Conservation (phyloP, 2,888 invertebrate genomes). For the Perizoma flavofasciatum region DNA sequence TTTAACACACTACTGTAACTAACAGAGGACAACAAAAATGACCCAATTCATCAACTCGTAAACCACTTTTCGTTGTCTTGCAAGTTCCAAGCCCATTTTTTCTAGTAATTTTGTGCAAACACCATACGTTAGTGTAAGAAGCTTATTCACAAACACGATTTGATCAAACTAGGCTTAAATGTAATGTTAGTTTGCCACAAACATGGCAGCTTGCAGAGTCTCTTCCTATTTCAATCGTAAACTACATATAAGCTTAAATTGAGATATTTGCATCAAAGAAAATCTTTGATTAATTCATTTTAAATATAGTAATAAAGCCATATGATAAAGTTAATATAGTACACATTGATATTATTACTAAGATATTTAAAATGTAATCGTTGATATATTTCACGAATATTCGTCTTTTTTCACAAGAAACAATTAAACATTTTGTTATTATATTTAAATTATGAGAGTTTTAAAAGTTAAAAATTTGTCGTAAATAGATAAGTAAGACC, state of each 20-base stretch:
- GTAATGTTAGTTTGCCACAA: neutral
- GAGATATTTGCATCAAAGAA: neutral
- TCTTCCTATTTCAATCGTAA: too few species aligned
- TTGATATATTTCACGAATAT: neutral
- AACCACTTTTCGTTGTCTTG: constrained; percentile 11
- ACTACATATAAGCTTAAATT: constrained; percentile 15
- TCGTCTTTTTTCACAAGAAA: neutral
- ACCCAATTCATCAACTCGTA: constrained; percentile 6
- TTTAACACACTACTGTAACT: constrained; percentile 29
- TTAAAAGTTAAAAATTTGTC: too few species aligned
- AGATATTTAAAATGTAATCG: neutral
- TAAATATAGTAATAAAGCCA: constrained; percentile 8
- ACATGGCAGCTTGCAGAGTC: too few species aligned
- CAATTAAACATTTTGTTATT: too few species aligned
- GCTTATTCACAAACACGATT: constrained; percentile 5
- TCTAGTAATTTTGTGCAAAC: constrained; percentile 9
- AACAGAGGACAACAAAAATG: constrained; percentile 15
- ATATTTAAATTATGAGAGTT: too few species aligned
- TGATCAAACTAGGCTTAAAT: constrained; percentile 7
- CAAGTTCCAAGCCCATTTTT: neutral
- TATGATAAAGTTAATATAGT: neutral
- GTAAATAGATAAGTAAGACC: too few species aligned
- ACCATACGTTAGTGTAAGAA: constrained; percentile 4
- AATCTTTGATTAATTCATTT: constrained; percentile 1
- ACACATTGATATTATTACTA: neutral